These are phyloP conservation scores for Drosophila asahinai DNA, from an alignment of 1,140 invertebrate species.

Conservation along the genomic window DNA sequence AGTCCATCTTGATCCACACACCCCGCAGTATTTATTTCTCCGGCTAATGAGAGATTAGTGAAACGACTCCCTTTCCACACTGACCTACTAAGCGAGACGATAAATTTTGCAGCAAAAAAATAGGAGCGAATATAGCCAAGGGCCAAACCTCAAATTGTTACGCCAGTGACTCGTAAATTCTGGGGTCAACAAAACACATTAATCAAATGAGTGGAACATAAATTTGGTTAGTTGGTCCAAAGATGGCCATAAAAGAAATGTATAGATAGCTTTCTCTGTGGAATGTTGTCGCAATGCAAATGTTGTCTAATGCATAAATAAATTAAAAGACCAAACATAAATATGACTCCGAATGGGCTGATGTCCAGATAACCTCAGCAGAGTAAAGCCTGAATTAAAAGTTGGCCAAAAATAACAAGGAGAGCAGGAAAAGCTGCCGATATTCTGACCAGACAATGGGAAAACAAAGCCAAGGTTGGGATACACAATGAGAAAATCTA, in stretches of 20 bases:
- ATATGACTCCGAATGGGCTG: constrained; percentile 39
- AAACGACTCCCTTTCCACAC: constrained; percentile 5
- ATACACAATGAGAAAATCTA: neutral
- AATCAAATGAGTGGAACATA: constrained; percentile 73
- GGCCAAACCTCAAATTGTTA: constrained; percentile 48
- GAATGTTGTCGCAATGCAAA: constrained; percentile 46
- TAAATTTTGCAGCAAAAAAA: constrained; percentile 47
- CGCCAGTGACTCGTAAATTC: constrained; percentile 54
- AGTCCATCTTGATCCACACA: neutral
- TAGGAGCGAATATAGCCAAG: constrained; percentile 8
- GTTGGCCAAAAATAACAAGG: constrained; percentile 46
- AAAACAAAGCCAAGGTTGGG: constrained; percentile 41
- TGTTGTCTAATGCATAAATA: constrained; percentile 50
- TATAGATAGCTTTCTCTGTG: constrained; percentile 31
- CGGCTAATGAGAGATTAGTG: constrained; percentile 33
- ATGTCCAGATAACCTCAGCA: constrained; percentile 43
- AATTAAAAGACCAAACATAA: constrained; percentile 51
- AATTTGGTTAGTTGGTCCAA: constrained; percentile 53
- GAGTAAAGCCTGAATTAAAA: constrained; percentile 47
- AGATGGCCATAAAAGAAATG: constrained; percentile 45
- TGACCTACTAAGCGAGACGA: constrained; percentile 60
- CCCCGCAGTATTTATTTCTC: constrained; percentile 3
- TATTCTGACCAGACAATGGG: constrained; percentile 42
- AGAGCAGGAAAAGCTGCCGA: constrained; percentile 21
- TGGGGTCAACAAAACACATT: constrained; percentile 49